Evolutionary conservation across 2,797 vertebrate genomes (phyloP), one percentile per base, ranked within the genome.

Genomic region (Semaprochilodus insignis): DNA sequence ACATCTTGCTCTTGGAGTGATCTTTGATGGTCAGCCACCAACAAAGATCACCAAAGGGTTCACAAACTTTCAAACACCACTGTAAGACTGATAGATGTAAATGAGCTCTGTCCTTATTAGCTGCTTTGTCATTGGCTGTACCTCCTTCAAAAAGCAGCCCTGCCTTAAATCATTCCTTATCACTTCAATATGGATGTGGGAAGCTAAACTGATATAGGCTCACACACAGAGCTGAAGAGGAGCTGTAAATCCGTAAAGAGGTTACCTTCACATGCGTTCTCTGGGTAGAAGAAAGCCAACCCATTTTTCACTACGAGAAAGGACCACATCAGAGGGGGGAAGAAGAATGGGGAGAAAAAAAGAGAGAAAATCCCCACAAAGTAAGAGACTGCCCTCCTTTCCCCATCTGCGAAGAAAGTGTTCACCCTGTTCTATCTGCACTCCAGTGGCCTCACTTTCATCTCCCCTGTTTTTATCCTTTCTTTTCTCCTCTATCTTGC

Each of bases 241-340:
- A 13, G 44, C 44, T 13, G 44, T 48, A 1, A 48, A 51, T n/a
- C 67, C 66, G 69, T 63, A 78, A 78, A 31, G 31, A 82, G 67
- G 27, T 27, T 62, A 63, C 55, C 55, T 57, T 31, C 31, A 55
- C 60, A 76, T 82, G 54, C 48, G 72, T 57, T 55, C 75, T 78
- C 13, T 48, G 3, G 25, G 51, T 13, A 67, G 78, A 83, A 74
- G 72, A 80, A 85, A 72, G 55, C n/a, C 21, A 80, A 87, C 87
- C 85, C 59, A 88, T 78, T 85, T 88, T 74, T 79, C 70, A 78
- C 81, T 54, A 36, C 17, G 74, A 69, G 85, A 85, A 83, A 85
- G 72, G 73, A 82, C 85, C 87, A 78, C 60, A 80, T 52, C 15
- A 83, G 62, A 52, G 34, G 55, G 14, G 23, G 3, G 21, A 13